A percentile compares a stretch with the other conserved stretches of the same genome.
Evolutionary conservation across 1,140 invertebrate species (phyloP).

Genomic region (Zaprionus vittiger): DNA sequence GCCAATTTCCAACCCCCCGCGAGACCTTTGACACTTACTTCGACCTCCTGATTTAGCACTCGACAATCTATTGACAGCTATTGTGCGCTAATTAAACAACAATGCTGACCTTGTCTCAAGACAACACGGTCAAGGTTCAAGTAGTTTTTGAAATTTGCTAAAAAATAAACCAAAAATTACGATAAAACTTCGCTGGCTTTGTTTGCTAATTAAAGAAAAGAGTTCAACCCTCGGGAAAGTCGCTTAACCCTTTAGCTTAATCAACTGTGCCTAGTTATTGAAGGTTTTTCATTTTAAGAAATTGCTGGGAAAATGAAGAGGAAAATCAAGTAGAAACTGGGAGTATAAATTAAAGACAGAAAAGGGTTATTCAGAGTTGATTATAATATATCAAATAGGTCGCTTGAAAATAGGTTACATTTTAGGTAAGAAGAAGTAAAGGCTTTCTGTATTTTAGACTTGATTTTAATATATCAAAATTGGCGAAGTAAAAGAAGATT

Average conservation of each 20-base stretch:
- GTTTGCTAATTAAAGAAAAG: slow-evolving; percentile 71
- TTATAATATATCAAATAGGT: background rate
- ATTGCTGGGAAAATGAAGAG: slow-evolving; percentile 1
- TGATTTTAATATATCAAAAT: too few relatives aligned
- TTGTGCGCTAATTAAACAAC: slow-evolving; percentile 80
- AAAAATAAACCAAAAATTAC: slow-evolving; percentile 47
- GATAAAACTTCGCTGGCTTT: slow-evolving; percentile 48
- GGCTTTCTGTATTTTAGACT: too few relatives aligned
- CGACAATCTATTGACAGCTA: slow-evolving; percentile 72
- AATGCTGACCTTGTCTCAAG: slow-evolving; percentile 78
- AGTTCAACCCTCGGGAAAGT: slow-evolving; percentile 27
- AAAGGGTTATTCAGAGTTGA: background rate
- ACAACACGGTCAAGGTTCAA: slow-evolving; percentile 67
- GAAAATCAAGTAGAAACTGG: background rate
- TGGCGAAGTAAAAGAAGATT: too few relatives aligned
- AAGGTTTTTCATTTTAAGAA: background rate
- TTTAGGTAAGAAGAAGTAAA: too few relatives aligned
- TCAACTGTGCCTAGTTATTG: slow-evolving; percentile 1
- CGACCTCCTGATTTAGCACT: slow-evolving; percentile 16
- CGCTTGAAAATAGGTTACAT: background rate
- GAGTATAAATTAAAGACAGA: background rate
- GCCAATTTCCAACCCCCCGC: slow-evolving; percentile 26
- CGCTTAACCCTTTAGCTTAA: slow-evolving; percentile 27
- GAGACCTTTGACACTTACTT: slow-evolving; percentile 46
- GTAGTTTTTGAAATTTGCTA: slow-evolving; percentile 18